Evolutionary conservation across 2,113 vertebrate species (phyloP).

Genomic region (Blennius ocellaris): DNA sequence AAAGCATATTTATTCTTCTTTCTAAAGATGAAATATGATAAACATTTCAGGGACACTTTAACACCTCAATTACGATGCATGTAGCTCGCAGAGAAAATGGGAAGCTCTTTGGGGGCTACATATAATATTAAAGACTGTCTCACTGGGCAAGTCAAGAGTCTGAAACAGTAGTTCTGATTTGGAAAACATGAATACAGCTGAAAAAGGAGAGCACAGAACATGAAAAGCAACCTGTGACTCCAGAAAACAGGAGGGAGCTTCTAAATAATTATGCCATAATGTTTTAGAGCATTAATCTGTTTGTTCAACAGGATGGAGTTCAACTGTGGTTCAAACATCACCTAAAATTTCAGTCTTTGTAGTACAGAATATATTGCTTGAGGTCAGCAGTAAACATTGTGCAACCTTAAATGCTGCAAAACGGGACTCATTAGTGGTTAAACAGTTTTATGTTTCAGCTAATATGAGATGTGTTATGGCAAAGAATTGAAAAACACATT

Average conservation of each 20-base stretch:
- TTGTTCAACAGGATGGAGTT: not conserved
- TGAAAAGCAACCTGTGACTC: not conserved
- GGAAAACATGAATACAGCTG: not conserved
- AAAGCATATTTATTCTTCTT: too few relatives aligned
- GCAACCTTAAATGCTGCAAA: too few relatives aligned
- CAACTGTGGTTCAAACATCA: not conserved
- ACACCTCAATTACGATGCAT: conserved; percentile 27
- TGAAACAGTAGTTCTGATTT: conserved; percentile 12
- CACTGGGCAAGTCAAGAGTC: conserved; percentile 5
- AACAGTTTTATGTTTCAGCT: too few relatives aligned
- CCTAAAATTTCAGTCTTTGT: too few relatives aligned
- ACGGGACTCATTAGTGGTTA: too few relatives aligned
- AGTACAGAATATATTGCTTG: too few relatives aligned
- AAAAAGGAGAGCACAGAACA: conserved; percentile 7
- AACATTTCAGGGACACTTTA: too few relatives aligned
- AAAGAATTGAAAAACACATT: too few relatives aligned
- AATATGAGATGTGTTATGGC: too few relatives aligned
- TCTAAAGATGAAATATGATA: too few relatives aligned
- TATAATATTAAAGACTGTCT: conserved; percentile 7
- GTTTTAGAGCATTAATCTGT: conserved; percentile 3
- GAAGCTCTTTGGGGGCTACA: not conserved
- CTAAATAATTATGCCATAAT: not conserved
- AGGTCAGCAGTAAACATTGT: too few relatives aligned
- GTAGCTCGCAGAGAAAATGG: not conserved
- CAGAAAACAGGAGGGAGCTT: not conserved